Evolutionary conservation across 2,113 vertebrate species (phyloP), one percentile per base, ranked within the genome.

Genomic region (Pithys albifrons): DNA sequence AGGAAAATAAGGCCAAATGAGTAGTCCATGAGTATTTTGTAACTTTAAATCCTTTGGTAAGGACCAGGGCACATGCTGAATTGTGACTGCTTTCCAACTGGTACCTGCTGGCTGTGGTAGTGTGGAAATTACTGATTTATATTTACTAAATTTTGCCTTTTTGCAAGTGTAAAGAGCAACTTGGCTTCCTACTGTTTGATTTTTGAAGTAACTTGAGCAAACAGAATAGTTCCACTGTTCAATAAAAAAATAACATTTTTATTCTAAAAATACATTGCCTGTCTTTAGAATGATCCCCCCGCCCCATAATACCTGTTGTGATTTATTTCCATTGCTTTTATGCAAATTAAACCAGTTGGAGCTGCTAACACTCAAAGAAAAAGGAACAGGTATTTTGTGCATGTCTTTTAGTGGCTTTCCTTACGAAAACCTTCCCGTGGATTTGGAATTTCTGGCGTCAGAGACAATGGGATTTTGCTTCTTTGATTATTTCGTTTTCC

Each of bases 101-200:
- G 3, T 10, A 2, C 48, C 29, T 43, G 33, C 29, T 59, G 23
- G 15, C 24, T 43, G 0, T 35, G 10, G 14, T 57, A 19, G 14
- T 18, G 29, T 70, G 46, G 55, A 49, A 73, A 73, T 72, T 4
- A 11, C 11, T 35, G 17, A 33, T 91, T 59, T 72, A 11, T 72
- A 24, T 69, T 73, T 62, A 45, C 35, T 52, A 71, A 43, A 24
- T 52, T 39, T 61, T 85, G 29, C 46, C 12, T 65, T 83, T 85
- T 55, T 59, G 27, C 10, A 69, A 48, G 15, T 35, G 5, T 43
- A 70, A 70, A 52, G 8, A 24, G 24, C 62, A 81, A 19, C 9
- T 1, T 14, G 13, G 9, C 37, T 11, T 46, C 10, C 4, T 31
- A 2, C 16, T 51, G 4, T 12, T 39, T 0, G 0, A 19, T n/a